These are phyloP conservation scores for Bathynomus jamesi DNA, from an alignment of 1,140 invertebrate species.

Conservation along the genomic window DNA sequence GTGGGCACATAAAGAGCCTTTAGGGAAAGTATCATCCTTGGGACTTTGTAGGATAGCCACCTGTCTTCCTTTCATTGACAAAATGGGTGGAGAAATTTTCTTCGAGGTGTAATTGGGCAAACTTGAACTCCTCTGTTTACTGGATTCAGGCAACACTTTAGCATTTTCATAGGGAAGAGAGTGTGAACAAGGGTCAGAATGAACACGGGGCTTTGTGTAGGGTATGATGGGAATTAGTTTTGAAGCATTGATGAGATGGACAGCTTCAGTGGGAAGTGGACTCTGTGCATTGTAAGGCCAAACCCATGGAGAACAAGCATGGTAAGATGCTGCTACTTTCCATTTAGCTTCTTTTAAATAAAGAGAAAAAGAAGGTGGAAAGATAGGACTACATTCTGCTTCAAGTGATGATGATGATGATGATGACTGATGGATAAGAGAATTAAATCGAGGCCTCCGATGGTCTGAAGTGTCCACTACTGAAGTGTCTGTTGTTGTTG, in stretches of 20 bases:
- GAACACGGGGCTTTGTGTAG: slow-evolving; percentile 24
- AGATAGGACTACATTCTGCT: slow-evolving; percentile 15
- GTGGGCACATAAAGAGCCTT: no score
- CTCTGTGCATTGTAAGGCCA: slow-evolving; percentile 61
- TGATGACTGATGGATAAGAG: slow-evolving; percentile 37
- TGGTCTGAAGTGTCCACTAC: background rate
- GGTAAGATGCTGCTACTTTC: slow-evolving; percentile 61
- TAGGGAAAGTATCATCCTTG: no score
- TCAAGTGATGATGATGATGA: slow-evolving; percentile 38
- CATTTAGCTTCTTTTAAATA: slow-evolving; percentile 57
- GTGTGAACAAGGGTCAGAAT: slow-evolving; percentile 21
- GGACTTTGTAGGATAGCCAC: no score
- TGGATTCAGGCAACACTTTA: background rate
- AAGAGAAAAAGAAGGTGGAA: slow-evolving; percentile 11
- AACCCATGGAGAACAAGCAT: slow-evolving; percentile 67
- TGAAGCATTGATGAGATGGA: slow-evolving; percentile 32
- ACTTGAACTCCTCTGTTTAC: slow-evolving; percentile 9
- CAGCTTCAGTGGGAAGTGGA: slow-evolving; percentile 42
- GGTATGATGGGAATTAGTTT: slow-evolving; percentile 12
- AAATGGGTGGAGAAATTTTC: slow-evolving; percentile 22
- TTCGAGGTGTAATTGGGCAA: slow-evolving; percentile 8
- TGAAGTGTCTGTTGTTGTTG: no score
- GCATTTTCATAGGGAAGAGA: background rate
- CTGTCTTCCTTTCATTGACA: no score
- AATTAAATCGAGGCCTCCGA: slow-evolving; percentile 19